Conservation (phyloP, 1,140 invertebrate genomes). For the Drosophila triauraria region DNA sequence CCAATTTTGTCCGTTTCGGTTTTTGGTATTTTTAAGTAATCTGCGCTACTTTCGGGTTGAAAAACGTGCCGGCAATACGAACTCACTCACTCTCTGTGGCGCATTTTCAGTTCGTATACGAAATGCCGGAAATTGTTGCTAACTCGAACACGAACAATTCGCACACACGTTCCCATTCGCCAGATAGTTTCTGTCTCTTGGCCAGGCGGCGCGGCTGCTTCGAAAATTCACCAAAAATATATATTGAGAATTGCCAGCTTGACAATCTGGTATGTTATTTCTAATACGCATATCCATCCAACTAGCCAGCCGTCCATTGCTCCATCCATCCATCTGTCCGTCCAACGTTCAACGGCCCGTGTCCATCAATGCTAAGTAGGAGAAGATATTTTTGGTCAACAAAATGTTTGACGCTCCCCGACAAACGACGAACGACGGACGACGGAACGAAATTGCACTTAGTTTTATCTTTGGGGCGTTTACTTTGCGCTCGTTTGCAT, state of each 20-base stretch:
- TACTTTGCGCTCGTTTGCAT: slow-evolving; percentile 79
- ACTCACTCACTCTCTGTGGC: slow-evolving; percentile 35
- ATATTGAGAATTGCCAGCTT: slow-evolving; percentile 56
- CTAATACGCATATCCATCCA: slow-evolving; percentile 42
- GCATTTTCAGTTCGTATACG: slow-evolving; percentile 72
- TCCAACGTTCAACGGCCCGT: slow-evolving; percentile 28
- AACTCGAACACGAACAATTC: slow-evolving; percentile 50
- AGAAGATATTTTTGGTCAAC: slow-evolving; percentile 69
- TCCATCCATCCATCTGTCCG: slow-evolving; percentile 26
- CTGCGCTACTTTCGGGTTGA: slow-evolving; percentile 59
- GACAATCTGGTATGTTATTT: slow-evolving; percentile 40
- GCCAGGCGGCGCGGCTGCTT: slow-evolving; percentile 4
- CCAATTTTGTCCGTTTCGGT: slow-evolving; percentile 46
- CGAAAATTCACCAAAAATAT: slow-evolving; percentile 52
- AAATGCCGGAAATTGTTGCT: slow-evolving; percentile 80
- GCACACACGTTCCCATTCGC: slow-evolving; percentile 52
- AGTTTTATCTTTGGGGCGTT: slow-evolving; percentile 70
- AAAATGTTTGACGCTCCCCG: slow-evolving; percentile 44
- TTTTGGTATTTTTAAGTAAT: slow-evolving; percentile 78
- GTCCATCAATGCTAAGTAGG: slow-evolving; percentile 69
- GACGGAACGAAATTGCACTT: slow-evolving; percentile 64
- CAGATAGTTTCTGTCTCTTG: slow-evolving; percentile 24
- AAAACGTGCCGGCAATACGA: slow-evolving; percentile 45
- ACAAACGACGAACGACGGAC: not conserved
- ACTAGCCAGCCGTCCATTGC: not conserved